These are phyloP conservation scores for Agrotis ipsilon DNA, from an alignment of 2,888 invertebrate species.

Conservation along the genomic window DNA sequence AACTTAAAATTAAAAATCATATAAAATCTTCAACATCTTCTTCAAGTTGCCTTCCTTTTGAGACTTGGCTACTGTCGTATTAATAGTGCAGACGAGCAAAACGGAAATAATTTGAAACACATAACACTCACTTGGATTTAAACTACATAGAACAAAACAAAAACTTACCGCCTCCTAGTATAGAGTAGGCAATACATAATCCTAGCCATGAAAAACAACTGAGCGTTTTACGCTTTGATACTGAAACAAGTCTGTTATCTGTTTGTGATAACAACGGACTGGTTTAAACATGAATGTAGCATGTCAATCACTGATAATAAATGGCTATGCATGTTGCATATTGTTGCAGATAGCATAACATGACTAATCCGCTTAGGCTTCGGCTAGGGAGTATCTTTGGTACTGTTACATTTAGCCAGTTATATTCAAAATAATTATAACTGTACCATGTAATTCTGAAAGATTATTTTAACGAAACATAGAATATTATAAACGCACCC, in stretches of 20 bases:
- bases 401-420: background rate
- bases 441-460: too few relatives aligned
- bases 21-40: too few relatives aligned
- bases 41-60: too few relatives aligned
- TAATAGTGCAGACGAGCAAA: too few relatives aligned
- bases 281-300: slow-evolving; percentile 11
- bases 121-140: too few relatives aligned
- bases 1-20: too few relatives aligned
- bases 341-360: slow-evolving; percentile 10
- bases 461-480: background rate
- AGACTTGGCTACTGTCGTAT: too few relatives aligned
- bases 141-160: background rate
- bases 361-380: background rate
- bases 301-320: slow-evolving; percentile 9
- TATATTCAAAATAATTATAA: too few relatives aligned
- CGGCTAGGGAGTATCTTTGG: background rate
- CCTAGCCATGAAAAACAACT: background rate
- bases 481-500: too few relatives aligned
- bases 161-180: background rate
- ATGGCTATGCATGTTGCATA: slow-evolving; percentile 8
- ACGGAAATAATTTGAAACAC: too few relatives aligned
- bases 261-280: slow-evolving; percentile 20
- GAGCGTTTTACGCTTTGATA: background rate
- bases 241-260: slow-evolving; percentile 19
- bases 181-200: background rate